Evolutionary conservation across 1,140 invertebrate species (phyloP).

Genomic region (Cydia strobilella): DNA sequence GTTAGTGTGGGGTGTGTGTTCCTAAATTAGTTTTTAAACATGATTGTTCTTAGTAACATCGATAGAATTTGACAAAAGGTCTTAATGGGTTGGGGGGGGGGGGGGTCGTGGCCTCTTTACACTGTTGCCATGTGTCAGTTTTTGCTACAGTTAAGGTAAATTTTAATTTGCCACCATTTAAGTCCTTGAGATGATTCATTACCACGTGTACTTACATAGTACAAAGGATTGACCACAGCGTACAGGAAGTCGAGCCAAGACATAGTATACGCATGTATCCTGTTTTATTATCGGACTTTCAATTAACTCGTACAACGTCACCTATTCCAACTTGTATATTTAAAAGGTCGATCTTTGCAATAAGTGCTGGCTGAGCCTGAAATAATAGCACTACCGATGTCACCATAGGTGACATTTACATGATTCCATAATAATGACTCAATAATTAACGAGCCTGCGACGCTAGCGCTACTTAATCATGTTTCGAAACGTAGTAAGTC

Average conservation of each 20-base stretch:
- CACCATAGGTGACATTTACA: neutral
- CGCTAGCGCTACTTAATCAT: no score
- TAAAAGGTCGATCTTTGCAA: conserved; percentile 34
- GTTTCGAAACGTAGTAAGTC: no score
- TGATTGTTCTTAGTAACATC: neutral
- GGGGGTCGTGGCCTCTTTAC: neutral
- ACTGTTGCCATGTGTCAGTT: conserved; percentile 7
- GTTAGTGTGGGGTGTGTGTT: no score
- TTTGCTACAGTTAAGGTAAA: neutral
- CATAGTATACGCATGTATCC: conserved; percentile 2
- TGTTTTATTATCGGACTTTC: conserved; percentile 21
- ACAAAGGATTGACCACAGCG: conserved; percentile 9
- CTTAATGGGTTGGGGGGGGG: neutral
- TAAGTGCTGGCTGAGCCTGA: conserved; percentile 3
- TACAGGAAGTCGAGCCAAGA: conserved; percentile 12
- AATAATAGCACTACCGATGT: conserved; percentile 32
- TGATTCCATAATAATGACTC: no score
- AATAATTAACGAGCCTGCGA: no score
- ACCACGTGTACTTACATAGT: neutral
- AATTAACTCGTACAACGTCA: conserved; percentile 14
- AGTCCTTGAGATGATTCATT: neutral
- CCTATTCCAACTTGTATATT: conserved; percentile 36
- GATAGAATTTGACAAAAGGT: conserved; percentile 16
- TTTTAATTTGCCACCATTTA: neutral
- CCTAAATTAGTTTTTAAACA: no score